phyloP scores from a whole-genome alignment of 35 echinoderm and acorn worm species.

The Strongylocentrotus purpuratus region DNA sequence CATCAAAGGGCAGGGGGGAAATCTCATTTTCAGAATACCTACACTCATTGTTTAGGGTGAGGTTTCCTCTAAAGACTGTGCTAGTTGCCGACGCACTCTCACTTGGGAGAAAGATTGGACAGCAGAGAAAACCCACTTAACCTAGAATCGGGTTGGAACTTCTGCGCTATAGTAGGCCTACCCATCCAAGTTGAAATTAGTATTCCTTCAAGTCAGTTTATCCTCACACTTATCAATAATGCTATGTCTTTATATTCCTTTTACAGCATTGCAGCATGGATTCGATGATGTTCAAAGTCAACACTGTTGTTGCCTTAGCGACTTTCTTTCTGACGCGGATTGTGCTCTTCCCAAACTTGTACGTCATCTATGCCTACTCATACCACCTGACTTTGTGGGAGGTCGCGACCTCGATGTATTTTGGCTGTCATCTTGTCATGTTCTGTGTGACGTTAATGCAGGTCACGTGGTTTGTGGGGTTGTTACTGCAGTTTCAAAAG shows the following conservation, averaged over 20 bases:
- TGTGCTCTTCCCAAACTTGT: not conserved
- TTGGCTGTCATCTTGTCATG: not conserved
- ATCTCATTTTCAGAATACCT: too few relatives aligned
- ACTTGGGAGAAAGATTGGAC: too few relatives aligned
- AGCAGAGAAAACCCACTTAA: too few relatives aligned
- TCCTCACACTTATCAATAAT: not conserved
- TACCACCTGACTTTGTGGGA: not conserved
- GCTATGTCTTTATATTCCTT: not conserved
- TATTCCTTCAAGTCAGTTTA: too few relatives aligned
- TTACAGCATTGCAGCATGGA: not conserved
- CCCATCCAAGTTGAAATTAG: too few relatives aligned
- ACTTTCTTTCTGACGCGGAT: not conserved
- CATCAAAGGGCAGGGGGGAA: too few relatives aligned
- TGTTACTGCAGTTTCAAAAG: not conserved
- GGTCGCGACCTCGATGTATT: not conserved
- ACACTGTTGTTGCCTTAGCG: not conserved
- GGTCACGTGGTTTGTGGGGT: not conserved
- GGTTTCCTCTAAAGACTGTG: too few relatives aligned
- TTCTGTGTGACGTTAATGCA: not conserved
- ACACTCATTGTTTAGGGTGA: too few relatives aligned
- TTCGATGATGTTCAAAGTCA: not conserved
- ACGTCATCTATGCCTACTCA: not conserved
- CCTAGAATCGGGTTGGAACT: too few relatives aligned
- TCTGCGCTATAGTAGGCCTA: too few relatives aligned
- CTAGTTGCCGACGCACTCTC: too few relatives aligned